A percentile compares a stretch with the other conserved stretches of the same genome.
Evolutionary conservation across 2,797 vertebrate genomes (phyloP).

Genomic region (Acropternis orthonyx): DNA sequence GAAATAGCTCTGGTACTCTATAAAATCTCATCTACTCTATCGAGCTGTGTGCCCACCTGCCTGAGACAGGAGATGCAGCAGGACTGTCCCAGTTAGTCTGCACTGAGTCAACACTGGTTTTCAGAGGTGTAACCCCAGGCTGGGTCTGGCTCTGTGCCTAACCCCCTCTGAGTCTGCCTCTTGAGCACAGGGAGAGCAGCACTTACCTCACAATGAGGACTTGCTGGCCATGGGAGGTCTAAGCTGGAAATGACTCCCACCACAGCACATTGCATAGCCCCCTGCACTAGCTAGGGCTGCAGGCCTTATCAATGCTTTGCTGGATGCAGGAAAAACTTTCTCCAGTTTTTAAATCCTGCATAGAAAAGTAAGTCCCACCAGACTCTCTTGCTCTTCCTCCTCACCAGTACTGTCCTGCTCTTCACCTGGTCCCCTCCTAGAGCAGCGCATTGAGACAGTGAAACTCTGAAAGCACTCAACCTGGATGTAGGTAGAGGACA

Average conservation of each 20-base stretch:
- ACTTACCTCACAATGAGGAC: rapidly evolving
- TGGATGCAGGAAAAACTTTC: background rate
- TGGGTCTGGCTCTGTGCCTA: background rate
- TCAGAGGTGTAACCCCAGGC: background rate
- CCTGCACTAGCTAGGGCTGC: background rate
- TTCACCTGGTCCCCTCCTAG: background rate
- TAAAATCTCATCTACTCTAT: background rate
- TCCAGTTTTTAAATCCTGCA: background rate
- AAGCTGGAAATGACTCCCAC: background rate
- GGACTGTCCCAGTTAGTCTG: background rate
- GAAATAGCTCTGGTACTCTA: slow-evolving; percentile 20
- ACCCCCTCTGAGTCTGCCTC: background rate
- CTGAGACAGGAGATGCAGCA: background rate
- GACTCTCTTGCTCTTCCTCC: background rate
- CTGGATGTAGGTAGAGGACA: background rate
- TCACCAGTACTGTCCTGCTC: background rate
- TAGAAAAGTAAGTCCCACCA: background rate
- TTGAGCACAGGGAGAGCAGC: background rate
- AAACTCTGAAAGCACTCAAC: background rate
- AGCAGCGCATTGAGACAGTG: background rate
- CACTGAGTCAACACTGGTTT: background rate
- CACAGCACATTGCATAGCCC: rapidly evolving
- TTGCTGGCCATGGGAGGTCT: background rate
- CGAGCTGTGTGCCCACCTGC: background rate
- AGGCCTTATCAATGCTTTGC: background rate